These are phyloP conservation scores for Cryptoleucopteryx plumbea DNA, from an alignment of 2,113 vertebrate genomes.

Conservation along the genomic window DNA sequence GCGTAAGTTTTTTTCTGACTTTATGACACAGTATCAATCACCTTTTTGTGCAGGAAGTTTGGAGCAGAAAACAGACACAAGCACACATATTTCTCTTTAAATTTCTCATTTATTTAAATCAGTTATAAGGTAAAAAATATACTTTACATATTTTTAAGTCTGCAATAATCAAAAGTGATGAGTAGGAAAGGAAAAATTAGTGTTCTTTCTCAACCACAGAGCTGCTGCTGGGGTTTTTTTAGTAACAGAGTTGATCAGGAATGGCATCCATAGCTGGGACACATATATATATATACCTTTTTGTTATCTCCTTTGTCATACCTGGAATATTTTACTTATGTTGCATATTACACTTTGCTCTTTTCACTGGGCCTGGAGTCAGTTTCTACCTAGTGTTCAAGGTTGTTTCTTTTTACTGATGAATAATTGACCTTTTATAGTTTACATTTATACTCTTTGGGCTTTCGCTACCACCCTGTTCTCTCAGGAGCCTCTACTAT, in stretches of 20 bases:
- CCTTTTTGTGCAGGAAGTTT: neutral
- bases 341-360: neutral
- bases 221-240: accelerated
- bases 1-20: neutral
- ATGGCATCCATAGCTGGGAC: neutral
- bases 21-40: neutral
- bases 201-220: neutral
- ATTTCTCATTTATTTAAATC: neutral
- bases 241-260: neutral
- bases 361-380: neutral
- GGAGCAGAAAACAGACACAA: neutral
- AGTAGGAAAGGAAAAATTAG: neutral
- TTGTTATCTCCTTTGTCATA: neutral
- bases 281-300: neutral
- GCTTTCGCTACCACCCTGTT: neutral
- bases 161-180: neutral
- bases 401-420: neutral
- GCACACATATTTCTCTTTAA: neutral
- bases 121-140: neutral
- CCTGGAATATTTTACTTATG: neutral
- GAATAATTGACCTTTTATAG: neutral
- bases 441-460: neutral
- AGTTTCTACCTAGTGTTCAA: neutral
- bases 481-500: neutral
- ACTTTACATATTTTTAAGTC: neutral